Conservation (phyloP, 2,113 vertebrate genomes). For the Tauraco erythrolophus region DNA sequence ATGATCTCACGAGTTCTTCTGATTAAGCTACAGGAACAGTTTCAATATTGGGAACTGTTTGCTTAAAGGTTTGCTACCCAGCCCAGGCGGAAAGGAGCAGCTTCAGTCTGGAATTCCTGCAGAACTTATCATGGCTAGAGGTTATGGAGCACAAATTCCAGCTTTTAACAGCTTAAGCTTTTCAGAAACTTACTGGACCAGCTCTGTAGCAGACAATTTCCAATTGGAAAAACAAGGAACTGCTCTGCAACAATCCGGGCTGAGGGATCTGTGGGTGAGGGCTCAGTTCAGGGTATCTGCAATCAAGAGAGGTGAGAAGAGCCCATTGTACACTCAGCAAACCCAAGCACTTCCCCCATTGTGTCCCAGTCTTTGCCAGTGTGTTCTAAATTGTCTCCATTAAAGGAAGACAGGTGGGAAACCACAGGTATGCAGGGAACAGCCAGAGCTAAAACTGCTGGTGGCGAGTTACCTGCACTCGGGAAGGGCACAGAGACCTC, state of each 20-base stretch:
- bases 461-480: background rate
- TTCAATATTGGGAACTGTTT: background rate
- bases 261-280: background rate
- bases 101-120: background rate
- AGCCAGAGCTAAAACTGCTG: background rate
- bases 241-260: background rate
- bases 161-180: background rate
- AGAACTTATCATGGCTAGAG: background rate
- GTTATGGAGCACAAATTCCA: background rate
- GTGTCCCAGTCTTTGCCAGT: background rate
- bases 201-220: background rate
- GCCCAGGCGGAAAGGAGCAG: background rate
- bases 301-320: background rate
- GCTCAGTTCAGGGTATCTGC: background rate
- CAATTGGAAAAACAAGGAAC: background rate
- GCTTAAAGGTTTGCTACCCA: background rate
- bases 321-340: background rate
- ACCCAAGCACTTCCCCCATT: background rate
- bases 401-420: background rate
- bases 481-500: background rate
- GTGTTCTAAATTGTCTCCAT: background rate
- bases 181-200: background rate
- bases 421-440: background rate
- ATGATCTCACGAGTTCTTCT: background rate
- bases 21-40: background rate